Percentiles rank a stretch among this genome's conserved stretches.
Evolutionary conservation across 1,140 invertebrate species (phyloP).

Genomic region (Diorhabda carinulata): DNA sequence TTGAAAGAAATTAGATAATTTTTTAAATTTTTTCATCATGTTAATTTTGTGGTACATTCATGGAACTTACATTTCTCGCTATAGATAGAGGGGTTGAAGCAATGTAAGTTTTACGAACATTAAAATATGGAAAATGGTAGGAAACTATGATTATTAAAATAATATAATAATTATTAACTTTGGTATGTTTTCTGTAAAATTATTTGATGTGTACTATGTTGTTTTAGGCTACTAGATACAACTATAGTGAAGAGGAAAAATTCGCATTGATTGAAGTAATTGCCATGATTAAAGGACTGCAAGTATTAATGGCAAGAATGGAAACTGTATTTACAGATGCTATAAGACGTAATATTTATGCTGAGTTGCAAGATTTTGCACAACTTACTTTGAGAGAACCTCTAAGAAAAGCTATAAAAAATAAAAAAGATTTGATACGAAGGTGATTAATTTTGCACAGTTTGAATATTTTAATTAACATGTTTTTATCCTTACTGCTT

Average conservation of each 20-base stretch:
- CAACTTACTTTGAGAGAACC: conserved; percentile 88
- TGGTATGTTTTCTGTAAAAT: too few relatives aligned
- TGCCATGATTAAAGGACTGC: conserved; percentile 98
- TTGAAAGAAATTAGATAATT: too few relatives aligned
- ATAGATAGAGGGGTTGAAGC: too few relatives aligned
- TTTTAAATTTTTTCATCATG: too few relatives aligned
- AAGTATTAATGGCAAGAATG: conserved; percentile 95
- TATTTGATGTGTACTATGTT: neutral
- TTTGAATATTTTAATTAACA: too few relatives aligned
- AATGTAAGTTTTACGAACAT: too few relatives aligned
- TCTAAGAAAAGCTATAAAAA: conserved; percentile 93
- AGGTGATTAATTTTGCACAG: conserved; percentile 54
- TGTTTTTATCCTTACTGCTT: too few relatives aligned
- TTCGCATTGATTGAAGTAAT: conserved; percentile 98
- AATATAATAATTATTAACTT: neutral
- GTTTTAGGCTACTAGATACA: conserved; percentile 88
- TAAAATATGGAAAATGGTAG: too few relatives aligned
- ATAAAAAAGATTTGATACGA: conserved; percentile 95
- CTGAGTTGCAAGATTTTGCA: conserved; percentile 97
- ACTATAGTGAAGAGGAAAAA: conserved; percentile 97
- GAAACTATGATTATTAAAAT: conserved; percentile 21
- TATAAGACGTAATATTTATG: conserved; percentile 91
- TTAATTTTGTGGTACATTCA: too few relatives aligned
- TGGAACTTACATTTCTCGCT: too few relatives aligned
- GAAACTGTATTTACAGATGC: conserved; percentile 97